Conservation (phyloP, 35 echinoderm and acorn worm genomes). For the Patiria miniata region DNA sequence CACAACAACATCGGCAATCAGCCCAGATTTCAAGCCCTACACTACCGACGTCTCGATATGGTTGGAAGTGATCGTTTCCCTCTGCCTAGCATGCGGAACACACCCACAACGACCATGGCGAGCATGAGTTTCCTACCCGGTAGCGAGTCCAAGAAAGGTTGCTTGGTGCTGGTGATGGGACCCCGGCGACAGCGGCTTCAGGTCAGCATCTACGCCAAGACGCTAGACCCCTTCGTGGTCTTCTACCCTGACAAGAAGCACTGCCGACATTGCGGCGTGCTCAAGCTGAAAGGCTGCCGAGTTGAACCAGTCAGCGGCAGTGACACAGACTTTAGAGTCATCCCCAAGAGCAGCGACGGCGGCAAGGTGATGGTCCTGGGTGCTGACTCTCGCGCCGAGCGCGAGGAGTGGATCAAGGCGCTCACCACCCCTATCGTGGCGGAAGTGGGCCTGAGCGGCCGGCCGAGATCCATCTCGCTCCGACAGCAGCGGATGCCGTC, state of each 20-base stretch:
- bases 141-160: constrained; percentile 43
- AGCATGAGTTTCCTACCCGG: constrained; percentile 42
- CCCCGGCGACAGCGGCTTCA: constrained; percentile 43
- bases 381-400: constrained; percentile 28
- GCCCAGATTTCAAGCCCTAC: not conserved
- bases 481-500: not conserved
- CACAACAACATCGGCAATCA: not conserved
- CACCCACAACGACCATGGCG: not conserved
- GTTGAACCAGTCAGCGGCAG: constrained; percentile 18
- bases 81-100: constrained; percentile 12
- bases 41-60: not conserved
- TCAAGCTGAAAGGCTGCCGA: constrained; percentile 42
- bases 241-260: constrained; percentile 62
- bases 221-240: constrained; percentile 52
- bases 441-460: constrained; percentile 10
- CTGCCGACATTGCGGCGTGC: constrained; percentile 50
- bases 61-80: constrained; percentile 28
- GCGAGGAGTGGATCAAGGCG: constrained; percentile 47
- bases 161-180: constrained; percentile 27
- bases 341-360: constrained; percentile 35
- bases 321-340: constrained; percentile 43
- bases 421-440: not conserved
- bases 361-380: constrained; percentile 30
- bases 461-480: constrained; percentile 20
- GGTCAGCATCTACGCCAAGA: constrained; percentile 54